Base-by-base conservation (phyloP, 2,888 invertebrate genomes). In the Drosophila pullipes region DNA sequence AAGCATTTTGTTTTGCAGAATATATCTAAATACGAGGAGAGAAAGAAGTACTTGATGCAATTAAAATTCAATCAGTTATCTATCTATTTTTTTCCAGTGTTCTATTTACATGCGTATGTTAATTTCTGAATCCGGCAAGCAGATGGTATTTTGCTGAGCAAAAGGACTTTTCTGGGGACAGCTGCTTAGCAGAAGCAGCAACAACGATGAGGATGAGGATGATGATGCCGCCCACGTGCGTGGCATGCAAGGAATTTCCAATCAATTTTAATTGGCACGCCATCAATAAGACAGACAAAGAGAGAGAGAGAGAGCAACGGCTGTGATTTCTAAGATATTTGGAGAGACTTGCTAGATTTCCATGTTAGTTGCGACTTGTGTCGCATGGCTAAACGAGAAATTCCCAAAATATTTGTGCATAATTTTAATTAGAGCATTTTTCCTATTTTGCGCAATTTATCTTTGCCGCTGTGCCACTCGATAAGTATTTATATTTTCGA, bases 251-350 rank as follows among this genome's bases (percentile, higher is more conserved):
- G 90, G 91, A 92, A 92, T 92, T 91, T 92, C 88, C 92, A 92
- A 92, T 92, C 92, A 92, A 92, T 92, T 92, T 92, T 91, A 92
- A 92, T 92, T 92, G 92, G 92, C 91, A 91, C 89, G 90, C 90
- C 92, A 92, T 92, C 92, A 92, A 92, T 90, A 91, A 85, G 73
- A 83, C 59, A 69, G 61, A 55, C 16, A 49, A 25, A 22, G 53
- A 53, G 22, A 47, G 47, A 25, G 7, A 6, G 2, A 47, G 2
- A 47, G 13, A 16, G 16, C 25, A 4, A 25, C 47, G 47, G 25
- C 25, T 47, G 25, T 47, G 47, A 37, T 55, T 55, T 55, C 37
- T 28, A 1, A 55, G 55, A 55, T 55, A 37, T 55, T 55, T n/a
- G 9, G 47, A 47, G 37, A 62, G 37, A 39, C 68, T 71, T 62